Conservation (phyloP, 2,797 vertebrate species). For the Enteromius argenteus region DNA sequence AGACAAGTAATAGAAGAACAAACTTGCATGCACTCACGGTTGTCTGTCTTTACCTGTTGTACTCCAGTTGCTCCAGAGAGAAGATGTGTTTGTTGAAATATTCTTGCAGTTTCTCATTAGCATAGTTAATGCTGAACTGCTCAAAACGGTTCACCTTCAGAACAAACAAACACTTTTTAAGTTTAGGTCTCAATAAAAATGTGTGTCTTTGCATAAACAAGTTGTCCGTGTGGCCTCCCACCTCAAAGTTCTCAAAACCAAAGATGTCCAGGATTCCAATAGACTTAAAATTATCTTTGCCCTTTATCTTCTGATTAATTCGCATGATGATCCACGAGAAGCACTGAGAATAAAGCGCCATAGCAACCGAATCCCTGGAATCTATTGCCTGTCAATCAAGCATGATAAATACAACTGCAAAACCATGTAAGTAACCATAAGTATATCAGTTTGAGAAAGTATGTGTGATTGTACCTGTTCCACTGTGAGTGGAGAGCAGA, state of each 20-base stretch:
- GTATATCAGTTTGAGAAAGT: background rate
- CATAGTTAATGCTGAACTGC: constrained; percentile 82
- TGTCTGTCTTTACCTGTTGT: constrained; percentile 85
- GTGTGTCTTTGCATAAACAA: background rate
- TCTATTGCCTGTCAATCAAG: constrained; percentile 83
- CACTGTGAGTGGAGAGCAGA: constrained; percentile 92
- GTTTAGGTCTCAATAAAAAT: background rate
- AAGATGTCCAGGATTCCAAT: constrained; percentile 95
- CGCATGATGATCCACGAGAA: constrained; percentile 94
- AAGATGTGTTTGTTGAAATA: constrained; percentile 88
- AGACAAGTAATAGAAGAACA: background rate
- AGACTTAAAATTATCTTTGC: constrained; percentile 94
- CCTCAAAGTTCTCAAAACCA: constrained; percentile 95
- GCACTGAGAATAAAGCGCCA: constrained; percentile 94
- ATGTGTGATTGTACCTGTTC: constrained; percentile 82
- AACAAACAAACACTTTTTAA: constrained; percentile 10
- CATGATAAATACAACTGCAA: no score
- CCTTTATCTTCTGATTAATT: constrained; percentile 91
- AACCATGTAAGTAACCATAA: background rate
- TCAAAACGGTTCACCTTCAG: constrained; percentile 79
- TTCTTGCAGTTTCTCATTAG: constrained; percentile 81
- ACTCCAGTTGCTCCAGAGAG: constrained; percentile 90
- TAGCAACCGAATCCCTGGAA: constrained; percentile 91
- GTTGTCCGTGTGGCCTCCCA: constrained; percentile 58
- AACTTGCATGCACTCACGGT: background rate